A percentile compares a stretch with the other conserved stretches of the same genome.
Conservation (phyloP, 1,140 invertebrate species). For the Drosophila willistoni region DNA sequence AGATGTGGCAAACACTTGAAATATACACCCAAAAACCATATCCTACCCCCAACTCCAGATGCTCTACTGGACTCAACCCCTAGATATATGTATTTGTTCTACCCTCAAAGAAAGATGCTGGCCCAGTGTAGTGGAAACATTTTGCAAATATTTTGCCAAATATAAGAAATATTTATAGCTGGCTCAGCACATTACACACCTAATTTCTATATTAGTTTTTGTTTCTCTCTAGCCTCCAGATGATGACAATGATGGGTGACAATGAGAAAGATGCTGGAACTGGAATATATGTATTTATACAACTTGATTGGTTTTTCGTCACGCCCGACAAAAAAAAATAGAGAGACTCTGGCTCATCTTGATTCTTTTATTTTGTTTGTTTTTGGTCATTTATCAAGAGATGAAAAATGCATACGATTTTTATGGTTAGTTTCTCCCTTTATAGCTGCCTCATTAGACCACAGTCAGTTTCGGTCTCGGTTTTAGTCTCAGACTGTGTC, state of each 20-base stretch:
- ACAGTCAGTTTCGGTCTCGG: conserved; percentile 33
- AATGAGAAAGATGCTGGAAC: conserved; percentile 35
- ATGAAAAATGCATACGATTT: conserved; percentile 11
- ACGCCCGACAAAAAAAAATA: conserved; percentile 49
- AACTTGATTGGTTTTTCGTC: conserved; percentile 78
- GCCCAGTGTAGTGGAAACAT: conserved; percentile 48
- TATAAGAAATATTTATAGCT: conserved; percentile 73
- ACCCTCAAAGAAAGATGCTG: conserved; percentile 32
- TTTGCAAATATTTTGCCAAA: conserved; percentile 74
- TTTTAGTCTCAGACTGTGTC: conserved; percentile 7
- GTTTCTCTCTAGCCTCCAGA: conserved; percentile 16
- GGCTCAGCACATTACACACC: conserved; percentile 80
- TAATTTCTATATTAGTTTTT: conserved; percentile 81
- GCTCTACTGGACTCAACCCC: conserved; percentile 4
- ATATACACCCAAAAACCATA: conserved; percentile 50
- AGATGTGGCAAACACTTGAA: conserved; percentile 75
- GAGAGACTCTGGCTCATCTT: background rate
- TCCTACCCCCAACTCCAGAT: background rate
- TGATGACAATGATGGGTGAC: conserved; percentile 30
- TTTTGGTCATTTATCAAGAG: conserved; percentile 54
- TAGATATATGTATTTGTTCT: conserved; percentile 5
- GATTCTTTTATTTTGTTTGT: conserved; percentile 5
- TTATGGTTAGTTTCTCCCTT: conserved; percentile 20
- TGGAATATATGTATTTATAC: conserved; percentile 57
- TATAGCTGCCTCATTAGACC: conserved; percentile 65